phyloP scores from a whole-genome alignment of 2,888 invertebrate genomes.

The Mimachlamys varia region DNA sequence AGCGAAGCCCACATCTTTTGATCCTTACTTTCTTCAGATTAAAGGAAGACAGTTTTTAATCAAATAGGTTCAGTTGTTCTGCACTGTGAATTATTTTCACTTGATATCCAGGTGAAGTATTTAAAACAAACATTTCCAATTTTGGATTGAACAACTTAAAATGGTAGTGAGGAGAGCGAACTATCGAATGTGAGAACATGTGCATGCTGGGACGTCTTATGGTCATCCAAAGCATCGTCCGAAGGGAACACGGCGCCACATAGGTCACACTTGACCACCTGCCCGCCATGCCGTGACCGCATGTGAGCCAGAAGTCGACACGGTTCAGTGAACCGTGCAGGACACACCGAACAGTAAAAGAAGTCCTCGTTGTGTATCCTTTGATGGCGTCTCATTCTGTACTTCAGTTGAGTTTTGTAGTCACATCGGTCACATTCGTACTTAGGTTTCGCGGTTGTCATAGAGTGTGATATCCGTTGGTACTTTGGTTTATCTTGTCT shows the following conservation, averaged over 20 bases:
- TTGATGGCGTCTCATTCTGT: neutral
- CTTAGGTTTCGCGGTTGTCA: neutral
- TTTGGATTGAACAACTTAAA: neutral
- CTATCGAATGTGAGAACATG: neutral
- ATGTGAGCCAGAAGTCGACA: conserved; percentile 3
- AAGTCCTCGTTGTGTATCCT: neutral
- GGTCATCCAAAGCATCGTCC: neutral
- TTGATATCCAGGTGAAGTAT: too few species aligned
- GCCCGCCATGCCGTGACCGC: neutral
- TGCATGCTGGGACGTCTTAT: neutral
- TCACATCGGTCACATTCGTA: conserved; percentile 11
- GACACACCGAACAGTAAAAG: neutral
- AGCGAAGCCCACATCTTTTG: too few species aligned
- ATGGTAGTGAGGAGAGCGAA: neutral
- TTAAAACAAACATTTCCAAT: neutral
- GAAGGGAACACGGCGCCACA: neutral
- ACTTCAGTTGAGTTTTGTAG: conserved; percentile 12
- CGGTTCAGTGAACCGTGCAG: neutral
- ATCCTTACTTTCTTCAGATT: too few species aligned
- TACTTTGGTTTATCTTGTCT: neutral
- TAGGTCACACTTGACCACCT: neutral
- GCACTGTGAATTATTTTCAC: too few species aligned
- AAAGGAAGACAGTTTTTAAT: too few species aligned
- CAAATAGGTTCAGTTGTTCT: too few species aligned
- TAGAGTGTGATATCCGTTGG: neutral